These are phyloP conservation scores for Halisarca cf. caerulea DNA, from an alignment of 37 sponge, comb jelly and placozoan genomes.

Conservation along the genomic window DNA sequence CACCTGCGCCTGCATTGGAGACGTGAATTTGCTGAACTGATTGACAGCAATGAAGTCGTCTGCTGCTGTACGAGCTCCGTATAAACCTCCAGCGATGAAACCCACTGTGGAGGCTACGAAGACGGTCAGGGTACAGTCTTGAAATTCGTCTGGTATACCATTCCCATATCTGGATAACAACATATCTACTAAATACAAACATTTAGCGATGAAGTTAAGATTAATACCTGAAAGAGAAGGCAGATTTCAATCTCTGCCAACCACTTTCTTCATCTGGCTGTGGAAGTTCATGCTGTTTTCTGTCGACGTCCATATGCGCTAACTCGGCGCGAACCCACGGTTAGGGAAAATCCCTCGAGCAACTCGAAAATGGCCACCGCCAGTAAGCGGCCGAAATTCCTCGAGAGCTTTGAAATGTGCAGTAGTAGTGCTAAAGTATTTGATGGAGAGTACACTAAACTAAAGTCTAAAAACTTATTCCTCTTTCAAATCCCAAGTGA, in stretches of 20 bases:
- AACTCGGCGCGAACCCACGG: not conserved
- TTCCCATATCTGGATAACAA: slow-evolving; percentile 36
- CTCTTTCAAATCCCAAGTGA: not conserved
- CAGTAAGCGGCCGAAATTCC: not conserved
- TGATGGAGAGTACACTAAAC: not conserved
- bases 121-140: slow-evolving; percentile 41
- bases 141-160: slow-evolving; percentile 23
- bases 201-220: not conserved
- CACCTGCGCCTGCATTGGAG: slow-evolving; percentile 77
- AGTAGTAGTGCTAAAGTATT: not conserved
- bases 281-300: too few species aligned
- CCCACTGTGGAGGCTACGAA: slow-evolving; percentile 44
- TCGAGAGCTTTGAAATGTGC: not conserved
- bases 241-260: slow-evolving; percentile 41
- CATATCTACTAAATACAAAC: not conserved
- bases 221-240: slow-evolving; percentile 21
- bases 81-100: slow-evolving; percentile 64
- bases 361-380: too few species aligned
- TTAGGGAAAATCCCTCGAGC: slow-evolving; percentile 12
- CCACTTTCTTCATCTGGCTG: slow-evolving; percentile 37
- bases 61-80: slow-evolving; percentile 57
- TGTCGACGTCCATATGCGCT: not conserved
- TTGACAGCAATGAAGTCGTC: slow-evolving; percentile 61
- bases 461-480: slow-evolving; percentile 1
- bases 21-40: slow-evolving; percentile 56